Percentiles rank a stretch among this genome's conserved stretches.
Evolutionary conservation across 1,140 invertebrate species (phyloP).

Genomic region (Drosophila grimshawi): DNA sequence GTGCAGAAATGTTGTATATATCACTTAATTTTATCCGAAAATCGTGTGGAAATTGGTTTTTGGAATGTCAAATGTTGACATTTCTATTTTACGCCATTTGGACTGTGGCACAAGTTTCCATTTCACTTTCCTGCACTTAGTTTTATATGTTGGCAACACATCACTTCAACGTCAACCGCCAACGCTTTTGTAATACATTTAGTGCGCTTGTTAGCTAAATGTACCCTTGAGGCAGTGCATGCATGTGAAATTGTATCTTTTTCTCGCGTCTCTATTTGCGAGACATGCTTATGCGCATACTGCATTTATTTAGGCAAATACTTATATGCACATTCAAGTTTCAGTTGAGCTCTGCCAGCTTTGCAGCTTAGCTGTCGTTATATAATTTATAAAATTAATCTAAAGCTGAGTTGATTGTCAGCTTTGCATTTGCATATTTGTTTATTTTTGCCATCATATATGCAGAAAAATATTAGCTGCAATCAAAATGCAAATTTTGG

Average conservation of each 20-base stretch:
- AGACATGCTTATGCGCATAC: conserved; percentile 4
- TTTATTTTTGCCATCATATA: conserved; percentile 5
- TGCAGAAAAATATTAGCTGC: conserved; percentile 25
- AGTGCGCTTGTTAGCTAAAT: conserved; percentile 79
- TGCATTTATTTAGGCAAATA: conserved; percentile 62
- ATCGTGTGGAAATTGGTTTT: conserved; percentile 5
- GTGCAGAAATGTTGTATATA: background rate
- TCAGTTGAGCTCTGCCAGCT: conserved; percentile 13
- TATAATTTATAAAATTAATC: conserved; percentile 36
- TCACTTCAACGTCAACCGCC: conserved; percentile 39
- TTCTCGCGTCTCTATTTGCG: conserved; percentile 21
- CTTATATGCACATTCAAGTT: conserved; percentile 9
- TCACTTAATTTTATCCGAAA: background rate
- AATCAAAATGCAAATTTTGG: conserved; percentile 40
- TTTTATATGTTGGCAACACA: conserved; percentile 42
- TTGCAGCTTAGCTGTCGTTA: conserved; percentile 31
- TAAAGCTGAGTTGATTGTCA: conserved; percentile 21
- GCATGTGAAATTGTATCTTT: conserved; percentile 7
- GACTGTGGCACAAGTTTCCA: conserved; percentile 13
- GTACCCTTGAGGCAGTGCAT: conserved; percentile 63
- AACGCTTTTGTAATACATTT: conserved; percentile 69
- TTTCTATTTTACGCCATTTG: conserved; percentile 20
- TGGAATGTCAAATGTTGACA: conserved; percentile 28
- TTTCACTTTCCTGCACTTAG: conserved; percentile 24
- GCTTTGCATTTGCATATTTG: conserved; percentile 40